Evolutionary conservation across 1,140 invertebrate species (phyloP).

Genomic region (Trinorchestia longiramus): DNA sequence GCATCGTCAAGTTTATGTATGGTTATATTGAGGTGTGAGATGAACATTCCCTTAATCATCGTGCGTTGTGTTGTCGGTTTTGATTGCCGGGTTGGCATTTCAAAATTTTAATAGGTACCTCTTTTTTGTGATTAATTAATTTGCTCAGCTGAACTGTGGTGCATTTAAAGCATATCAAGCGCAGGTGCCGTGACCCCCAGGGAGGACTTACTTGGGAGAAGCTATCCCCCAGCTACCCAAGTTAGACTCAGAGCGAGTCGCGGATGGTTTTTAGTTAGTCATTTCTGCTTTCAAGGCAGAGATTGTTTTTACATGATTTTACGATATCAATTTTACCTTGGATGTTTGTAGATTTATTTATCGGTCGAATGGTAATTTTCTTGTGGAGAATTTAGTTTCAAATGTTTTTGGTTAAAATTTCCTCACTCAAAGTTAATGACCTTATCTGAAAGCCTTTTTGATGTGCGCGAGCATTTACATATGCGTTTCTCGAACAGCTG

Average conservation of each 20-base stretch:
- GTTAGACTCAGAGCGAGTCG: neutral
- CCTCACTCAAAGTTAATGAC: neutral
- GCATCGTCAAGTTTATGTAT: neutral
- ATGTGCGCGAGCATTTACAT: neutral
- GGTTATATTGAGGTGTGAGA: neutral
- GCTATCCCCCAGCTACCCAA: neutral
- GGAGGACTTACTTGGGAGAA: neutral
- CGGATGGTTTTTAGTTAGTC: neutral
- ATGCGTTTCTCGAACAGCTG: neutral
- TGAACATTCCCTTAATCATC: neutral
- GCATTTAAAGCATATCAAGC: neutral
- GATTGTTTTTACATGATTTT: neutral
- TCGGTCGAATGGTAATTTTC: neutral
- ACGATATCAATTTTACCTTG: too few species aligned
- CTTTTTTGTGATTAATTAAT: neutral
- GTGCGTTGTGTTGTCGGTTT: neutral
- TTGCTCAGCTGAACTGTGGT: neutral
- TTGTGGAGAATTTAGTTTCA: neutral
- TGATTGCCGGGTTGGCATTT: constrained; percentile 6
- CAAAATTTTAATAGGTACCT: neutral
- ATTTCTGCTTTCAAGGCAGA: neutral
- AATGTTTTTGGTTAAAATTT: neutral
- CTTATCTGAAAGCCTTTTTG: neutral
- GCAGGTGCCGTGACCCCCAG: neutral
- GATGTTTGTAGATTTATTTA: neutral